Conservation (phyloP, 2,797 vertebrate species). For the Tangara arthus region DNA sequence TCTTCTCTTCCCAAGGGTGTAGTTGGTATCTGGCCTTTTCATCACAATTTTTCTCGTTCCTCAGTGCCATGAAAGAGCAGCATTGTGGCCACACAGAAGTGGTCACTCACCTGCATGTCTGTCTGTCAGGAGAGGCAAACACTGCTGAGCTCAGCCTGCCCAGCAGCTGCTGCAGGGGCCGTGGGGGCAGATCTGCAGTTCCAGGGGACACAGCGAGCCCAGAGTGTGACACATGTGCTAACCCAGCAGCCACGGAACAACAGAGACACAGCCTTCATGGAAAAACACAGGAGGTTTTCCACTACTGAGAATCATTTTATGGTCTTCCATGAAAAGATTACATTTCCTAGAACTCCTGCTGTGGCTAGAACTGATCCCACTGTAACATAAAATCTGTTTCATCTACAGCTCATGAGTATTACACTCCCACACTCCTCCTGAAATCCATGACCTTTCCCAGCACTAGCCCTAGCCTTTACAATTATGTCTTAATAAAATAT, state of each 20-base stretch:
- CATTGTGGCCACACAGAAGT: not conserved
- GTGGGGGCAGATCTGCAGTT: not conserved
- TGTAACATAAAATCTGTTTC: not conserved
- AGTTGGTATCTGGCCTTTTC: not conserved
- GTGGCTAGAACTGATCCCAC: not conserved
- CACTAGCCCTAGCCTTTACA: not conserved
- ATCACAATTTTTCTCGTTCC: not conserved
- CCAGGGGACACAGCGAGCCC: not conserved
- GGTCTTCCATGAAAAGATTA: not conserved
- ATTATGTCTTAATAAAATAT: conserved; percentile 15
- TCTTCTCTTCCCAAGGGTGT: not conserved
- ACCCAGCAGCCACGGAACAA: not conserved
- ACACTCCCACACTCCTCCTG: not conserved
- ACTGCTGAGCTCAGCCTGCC: not conserved
- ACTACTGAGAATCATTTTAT: not conserved
- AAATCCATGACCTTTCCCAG: conserved; percentile 31
- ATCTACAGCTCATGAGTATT: not conserved
- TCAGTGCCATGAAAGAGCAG: not conserved
- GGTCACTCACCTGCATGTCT: not conserved
- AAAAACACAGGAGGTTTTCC: not conserved
- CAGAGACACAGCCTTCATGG: not conserved
- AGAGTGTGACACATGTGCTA: not conserved
- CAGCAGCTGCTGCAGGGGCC: not conserved
- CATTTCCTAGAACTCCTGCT: not conserved
- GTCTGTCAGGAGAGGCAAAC: not conserved